phyloP scores from a whole-genome alignment of 2,113 vertebrate species.

The Illadopsis cleaveri region DNA sequence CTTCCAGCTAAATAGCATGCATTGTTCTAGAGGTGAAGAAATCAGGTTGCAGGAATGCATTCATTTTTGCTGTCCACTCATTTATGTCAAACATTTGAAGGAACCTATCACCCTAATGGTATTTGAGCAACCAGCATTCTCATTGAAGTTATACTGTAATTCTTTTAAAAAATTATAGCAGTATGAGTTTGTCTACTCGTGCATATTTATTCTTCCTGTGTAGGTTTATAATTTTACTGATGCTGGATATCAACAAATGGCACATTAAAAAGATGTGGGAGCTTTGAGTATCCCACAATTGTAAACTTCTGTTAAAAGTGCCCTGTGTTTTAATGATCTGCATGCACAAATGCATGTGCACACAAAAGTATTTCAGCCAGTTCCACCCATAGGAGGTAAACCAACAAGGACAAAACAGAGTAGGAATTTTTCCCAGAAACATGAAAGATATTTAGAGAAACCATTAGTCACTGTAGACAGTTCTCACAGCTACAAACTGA shows the following conservation, averaged over 20 bases:
- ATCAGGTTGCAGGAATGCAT: neutral
- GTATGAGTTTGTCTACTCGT: neutral
- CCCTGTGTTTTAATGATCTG: neutral
- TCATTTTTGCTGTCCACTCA: neutral
- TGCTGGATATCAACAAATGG: neutral
- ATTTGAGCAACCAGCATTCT: neutral
- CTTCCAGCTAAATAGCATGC: neutral
- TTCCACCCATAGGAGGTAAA: neutral
- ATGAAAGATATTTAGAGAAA: neutral
- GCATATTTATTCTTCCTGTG: neutral
- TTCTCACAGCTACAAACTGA: neutral
- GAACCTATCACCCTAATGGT: neutral
- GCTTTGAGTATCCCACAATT: neutral
- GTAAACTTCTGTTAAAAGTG: neutral
- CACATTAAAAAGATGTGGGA: neutral
- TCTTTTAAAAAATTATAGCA: neutral
- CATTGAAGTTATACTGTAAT: neutral
- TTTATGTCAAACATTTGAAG: neutral
- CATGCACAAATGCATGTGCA: neutral
- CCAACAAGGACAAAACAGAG: neutral
- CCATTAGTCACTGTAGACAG: neutral
- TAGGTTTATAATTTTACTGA: neutral
- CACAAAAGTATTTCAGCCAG: neutral
- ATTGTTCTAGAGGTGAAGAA: neutral
- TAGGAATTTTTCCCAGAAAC: neutral